Percentiles rank a stretch among this genome's conserved stretches.
These are phyloP conservation scores for Aphelenchoides besseyi DNA, from an alignment of 1,140 invertebrate species.

Conservation along the genomic window DNA sequence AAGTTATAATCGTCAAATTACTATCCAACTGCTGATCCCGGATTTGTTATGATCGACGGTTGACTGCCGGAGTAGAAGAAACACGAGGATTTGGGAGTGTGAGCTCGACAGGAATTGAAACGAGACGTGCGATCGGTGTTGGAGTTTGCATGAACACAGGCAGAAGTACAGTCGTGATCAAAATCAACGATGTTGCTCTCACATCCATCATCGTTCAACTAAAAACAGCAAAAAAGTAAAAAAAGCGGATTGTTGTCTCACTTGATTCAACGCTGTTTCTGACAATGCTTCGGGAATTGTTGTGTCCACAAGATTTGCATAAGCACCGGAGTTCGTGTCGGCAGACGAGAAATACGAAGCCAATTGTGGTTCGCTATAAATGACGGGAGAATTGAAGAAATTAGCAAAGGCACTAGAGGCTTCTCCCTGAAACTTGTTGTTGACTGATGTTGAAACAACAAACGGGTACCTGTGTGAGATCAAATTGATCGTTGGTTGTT, in stretches of 20 bases:
- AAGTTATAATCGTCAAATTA: neutral
- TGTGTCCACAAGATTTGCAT: neutral
- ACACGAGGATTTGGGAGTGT: conserved; percentile 44
- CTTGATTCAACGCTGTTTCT: neutral
- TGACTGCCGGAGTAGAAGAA: conserved; percentile 45
- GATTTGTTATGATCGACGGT: conserved; percentile 35
- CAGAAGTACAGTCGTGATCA: conserved; percentile 17
- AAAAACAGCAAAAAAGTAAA: neutral
- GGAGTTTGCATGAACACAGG: conserved; percentile 2
- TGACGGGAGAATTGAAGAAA: neutral
- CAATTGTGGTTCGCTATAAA: conserved; percentile 4
- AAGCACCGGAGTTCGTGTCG: neutral
- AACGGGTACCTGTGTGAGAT: neutral
- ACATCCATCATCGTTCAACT: neutral
- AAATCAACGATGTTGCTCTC: neutral
- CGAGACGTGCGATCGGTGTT: conserved; percentile 2
- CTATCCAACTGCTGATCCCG: conserved; percentile 29
- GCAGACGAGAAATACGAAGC: neutral
- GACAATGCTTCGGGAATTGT: neutral
- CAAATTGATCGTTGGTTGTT: neutral
- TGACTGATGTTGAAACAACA: neutral
- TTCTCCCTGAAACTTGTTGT: neutral
- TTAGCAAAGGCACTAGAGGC: neutral
- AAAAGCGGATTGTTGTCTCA: neutral
- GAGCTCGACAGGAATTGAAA: conserved; percentile 26